Base-by-base conservation (phyloP, 2,888 invertebrate species). In the Ectropis crepuscularia region DNA sequence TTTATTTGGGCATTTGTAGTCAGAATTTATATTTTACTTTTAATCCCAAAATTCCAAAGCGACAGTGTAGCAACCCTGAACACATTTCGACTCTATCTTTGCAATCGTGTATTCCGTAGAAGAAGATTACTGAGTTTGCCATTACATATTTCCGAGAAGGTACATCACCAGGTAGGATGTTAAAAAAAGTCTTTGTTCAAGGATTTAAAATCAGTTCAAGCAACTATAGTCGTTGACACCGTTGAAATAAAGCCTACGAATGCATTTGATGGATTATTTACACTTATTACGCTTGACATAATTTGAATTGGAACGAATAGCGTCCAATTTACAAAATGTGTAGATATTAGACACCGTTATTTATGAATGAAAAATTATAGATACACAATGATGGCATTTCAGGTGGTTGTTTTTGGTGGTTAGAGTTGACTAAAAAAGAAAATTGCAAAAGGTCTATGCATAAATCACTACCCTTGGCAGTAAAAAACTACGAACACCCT, bases 111-210 rank as follows among this genome's bases (percentile, higher is more conserved):
- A 84, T 88, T 89, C 85, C 82, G 75, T 81, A 82, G 87, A 84
- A 87, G 84, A 88, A 89, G 90, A 90, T 91, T 90, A 90, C 82
- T 57, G 77, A 80, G 82, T 86, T 87, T 84, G 82, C 85, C 80
- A 89, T 91, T 90, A 89, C 87, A 81, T 85, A 76, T 77, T 92
- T 91, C 92, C 85, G 80, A 86, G 92, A 92, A 92, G 90, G 89
- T 85, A 85, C 74, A 70, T 72, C 67, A 69, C 83, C 89, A 92
- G 91, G 90, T 90, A 91, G 87, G 78, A 69, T 77, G 28, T 2
- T 73, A 73, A 74, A 78, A 78, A 78, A 77, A 78, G 80, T 82
- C 85, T 85, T 90, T 88, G 86, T 89, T 78, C 80, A 69, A 57
- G 71, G 57, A 64, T 57, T 61, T 16, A 58, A 7, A 57, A 11